These are phyloP conservation scores for Aulostomus chinensis DNA, from an alignment of 2,797 vertebrate genomes.

Conservation along the genomic window DNA sequence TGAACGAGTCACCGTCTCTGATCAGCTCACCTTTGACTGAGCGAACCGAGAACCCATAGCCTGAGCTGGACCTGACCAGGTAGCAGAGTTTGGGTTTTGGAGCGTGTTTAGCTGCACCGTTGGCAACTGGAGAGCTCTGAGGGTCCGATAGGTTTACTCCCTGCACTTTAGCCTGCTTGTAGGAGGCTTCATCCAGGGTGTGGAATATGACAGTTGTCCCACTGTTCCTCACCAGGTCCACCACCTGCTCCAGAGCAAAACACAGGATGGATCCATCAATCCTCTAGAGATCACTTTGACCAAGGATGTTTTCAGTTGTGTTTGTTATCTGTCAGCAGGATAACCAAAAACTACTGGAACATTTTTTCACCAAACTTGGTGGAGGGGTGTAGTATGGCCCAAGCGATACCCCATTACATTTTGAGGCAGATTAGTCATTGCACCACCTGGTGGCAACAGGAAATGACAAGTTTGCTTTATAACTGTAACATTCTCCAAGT, in stretches of 20 bases:
- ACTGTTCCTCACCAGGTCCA: conserved; percentile 84
- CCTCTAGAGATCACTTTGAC: too few relatives aligned
- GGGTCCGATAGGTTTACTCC: conserved; percentile 76
- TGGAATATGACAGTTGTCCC: conserved; percentile 84
- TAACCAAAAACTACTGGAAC: too few relatives aligned
- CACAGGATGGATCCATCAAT: too few relatives aligned
- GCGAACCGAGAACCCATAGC: conserved; percentile 89
- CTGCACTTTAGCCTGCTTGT: conserved; percentile 80
- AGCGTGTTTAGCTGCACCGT: conserved; percentile 41
- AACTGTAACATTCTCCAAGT: too few relatives aligned
- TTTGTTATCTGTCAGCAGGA: too few relatives aligned
- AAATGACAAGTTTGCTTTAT: too few relatives aligned
- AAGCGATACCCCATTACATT: too few relatives aligned
- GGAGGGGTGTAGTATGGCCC: too few relatives aligned
- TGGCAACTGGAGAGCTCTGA: conserved; percentile 47
- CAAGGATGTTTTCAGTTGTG: too few relatives aligned
- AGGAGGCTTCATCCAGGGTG: conserved; percentile 84
- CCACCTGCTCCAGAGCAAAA: conserved; percentile 79
- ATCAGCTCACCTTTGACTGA: conserved; percentile 81
- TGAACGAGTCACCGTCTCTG: not conserved
- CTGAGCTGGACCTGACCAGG: conserved; percentile 79
- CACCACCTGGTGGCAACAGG: too few relatives aligned
- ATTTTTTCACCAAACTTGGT: too few relatives aligned
- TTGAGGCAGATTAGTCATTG: too few relatives aligned
- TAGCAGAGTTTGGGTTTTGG: conserved; percentile 88